Evolutionary conservation across 2,888 invertebrate genomes (phyloP).

Genomic region (Metellina segmentata): DNA sequence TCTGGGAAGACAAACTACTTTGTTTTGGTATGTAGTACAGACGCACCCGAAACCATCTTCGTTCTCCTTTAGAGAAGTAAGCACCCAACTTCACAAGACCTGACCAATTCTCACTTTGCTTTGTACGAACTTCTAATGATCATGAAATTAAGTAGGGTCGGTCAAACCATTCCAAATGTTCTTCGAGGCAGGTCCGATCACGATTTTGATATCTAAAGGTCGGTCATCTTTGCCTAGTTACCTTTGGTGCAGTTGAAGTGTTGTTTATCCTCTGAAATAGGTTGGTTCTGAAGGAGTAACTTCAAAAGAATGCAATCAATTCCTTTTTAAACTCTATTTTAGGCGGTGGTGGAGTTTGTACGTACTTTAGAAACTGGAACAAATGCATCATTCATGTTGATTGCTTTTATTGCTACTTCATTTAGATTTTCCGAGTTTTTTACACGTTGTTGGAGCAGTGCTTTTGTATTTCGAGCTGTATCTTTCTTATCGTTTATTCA

Average conservation of each 20-base stretch:
- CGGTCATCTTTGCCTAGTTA: conserved; percentile 9
- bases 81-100: neutral
- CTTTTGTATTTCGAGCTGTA: too few relatives aligned
- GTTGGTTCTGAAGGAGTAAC: neutral
- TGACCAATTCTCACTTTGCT: conserved; percentile 18
- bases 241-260: neutral
- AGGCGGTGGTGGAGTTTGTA: neutral
- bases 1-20: too few relatives aligned
- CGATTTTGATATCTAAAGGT: conserved; percentile 48
- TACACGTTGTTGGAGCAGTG: too few relatives aligned
- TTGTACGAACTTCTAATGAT: conserved; percentile 34
- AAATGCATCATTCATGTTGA: neutral
- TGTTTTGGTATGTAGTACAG: neutral
- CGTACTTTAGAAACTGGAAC: neutral
- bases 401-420: neutral
- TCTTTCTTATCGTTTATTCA: too few relatives aligned
- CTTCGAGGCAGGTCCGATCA: conserved; percentile 53
- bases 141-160: conserved; percentile 55
- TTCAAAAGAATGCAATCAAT: neutral
- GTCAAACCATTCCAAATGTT: conserved; percentile 28
- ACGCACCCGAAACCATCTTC: neutral
- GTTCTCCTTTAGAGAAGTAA: neutral
- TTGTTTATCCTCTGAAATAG: conserved; percentile 30
- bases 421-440: neutral
- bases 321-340: neutral